phyloP scores from a whole-genome alignment of 2,113 vertebrate species.

The Neolamprologus brichardi region DNA sequence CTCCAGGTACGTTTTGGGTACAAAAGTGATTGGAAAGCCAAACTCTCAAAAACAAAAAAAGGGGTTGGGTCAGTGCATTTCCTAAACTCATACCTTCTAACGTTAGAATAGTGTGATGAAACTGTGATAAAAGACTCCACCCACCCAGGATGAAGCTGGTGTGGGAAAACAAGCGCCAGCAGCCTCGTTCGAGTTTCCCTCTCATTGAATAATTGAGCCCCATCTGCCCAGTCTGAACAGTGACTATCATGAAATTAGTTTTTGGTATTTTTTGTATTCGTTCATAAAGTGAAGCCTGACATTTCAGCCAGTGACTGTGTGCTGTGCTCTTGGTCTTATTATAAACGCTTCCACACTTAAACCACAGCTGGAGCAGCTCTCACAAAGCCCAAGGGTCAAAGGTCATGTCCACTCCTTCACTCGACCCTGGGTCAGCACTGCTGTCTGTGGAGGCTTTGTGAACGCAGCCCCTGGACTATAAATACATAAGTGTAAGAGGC shows the following conservation, averaged over 20 bases:
- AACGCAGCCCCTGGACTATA: constrained; percentile 28
- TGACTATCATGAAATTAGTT: not conserved
- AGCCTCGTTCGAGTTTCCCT: not conserved
- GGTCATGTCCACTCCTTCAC: not conserved
- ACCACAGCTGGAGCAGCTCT: not conserved
- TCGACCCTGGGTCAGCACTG: not conserved
- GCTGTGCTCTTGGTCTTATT: constrained; percentile 37
- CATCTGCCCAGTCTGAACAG: not conserved
- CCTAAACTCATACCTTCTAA: not conserved
- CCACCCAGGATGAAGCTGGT: not conserved
- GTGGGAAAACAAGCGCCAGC: not conserved
- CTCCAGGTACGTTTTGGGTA: not conserved
- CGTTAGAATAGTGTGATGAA: not conserved
- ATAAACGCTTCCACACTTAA: constrained; percentile 26
- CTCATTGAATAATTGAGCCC: not conserved
- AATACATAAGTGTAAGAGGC: constrained; percentile 46
- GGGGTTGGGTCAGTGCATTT: not conserved
- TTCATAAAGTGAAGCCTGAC: constrained; percentile 1
- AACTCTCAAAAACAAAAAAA: not conserved
- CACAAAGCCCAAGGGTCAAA: constrained; percentile 18
- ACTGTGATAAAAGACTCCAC: constrained; percentile 16
- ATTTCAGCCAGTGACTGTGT: constrained; percentile 42
- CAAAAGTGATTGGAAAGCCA: not conserved
- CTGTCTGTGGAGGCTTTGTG: constrained; percentile 7
- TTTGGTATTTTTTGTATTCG: not conserved